phyloP scores from a whole-genome alignment of 2,888 invertebrate species.

The Cheilosia variabilis region DNA sequence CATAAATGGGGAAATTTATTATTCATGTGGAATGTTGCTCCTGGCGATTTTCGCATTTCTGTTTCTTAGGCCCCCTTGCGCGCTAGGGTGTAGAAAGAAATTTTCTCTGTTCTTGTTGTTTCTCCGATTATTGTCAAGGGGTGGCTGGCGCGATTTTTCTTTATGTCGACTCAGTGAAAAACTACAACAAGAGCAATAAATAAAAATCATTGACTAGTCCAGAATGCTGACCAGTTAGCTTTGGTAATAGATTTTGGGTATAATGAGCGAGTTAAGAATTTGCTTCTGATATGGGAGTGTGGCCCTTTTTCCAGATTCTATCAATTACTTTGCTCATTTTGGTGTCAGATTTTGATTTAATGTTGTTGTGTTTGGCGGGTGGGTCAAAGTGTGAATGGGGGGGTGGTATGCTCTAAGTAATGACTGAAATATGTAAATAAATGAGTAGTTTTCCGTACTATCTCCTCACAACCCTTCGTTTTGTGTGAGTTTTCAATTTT shows the following conservation, averaged over 20 bases:
- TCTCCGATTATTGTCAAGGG: neutral
- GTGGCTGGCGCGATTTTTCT: neutral
- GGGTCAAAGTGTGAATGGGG: neutral
- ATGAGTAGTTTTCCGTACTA: too few relatives aligned
- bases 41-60: slow-evolving; percentile 23
- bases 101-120: slow-evolving; percentile 33
- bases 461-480: too few relatives aligned
- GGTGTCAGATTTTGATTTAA: slow-evolving; percentile 14
- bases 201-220: slow-evolving; percentile 53
- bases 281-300: neutral
- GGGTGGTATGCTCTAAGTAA: too few relatives aligned
- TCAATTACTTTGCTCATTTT: neutral
- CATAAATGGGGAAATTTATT: slow-evolving; percentile 71
- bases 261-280: slow-evolving; percentile 30
- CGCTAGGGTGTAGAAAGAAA: slow-evolving; percentile 1
- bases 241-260: neutral
- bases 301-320: neutral
- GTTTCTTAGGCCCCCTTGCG: slow-evolving; percentile 23
- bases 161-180: slow-evolving; percentile 61
- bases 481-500: too few relatives aligned
- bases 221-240: slow-evolving; percentile 17
- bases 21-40: slow-evolving; percentile 66
- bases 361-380: neutral
- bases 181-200: slow-evolving; percentile 53
- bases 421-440: too few relatives aligned